phyloP scores from a whole-genome alignment of 2,113 vertebrate genomes.

The Crotalus horridus region DNA sequence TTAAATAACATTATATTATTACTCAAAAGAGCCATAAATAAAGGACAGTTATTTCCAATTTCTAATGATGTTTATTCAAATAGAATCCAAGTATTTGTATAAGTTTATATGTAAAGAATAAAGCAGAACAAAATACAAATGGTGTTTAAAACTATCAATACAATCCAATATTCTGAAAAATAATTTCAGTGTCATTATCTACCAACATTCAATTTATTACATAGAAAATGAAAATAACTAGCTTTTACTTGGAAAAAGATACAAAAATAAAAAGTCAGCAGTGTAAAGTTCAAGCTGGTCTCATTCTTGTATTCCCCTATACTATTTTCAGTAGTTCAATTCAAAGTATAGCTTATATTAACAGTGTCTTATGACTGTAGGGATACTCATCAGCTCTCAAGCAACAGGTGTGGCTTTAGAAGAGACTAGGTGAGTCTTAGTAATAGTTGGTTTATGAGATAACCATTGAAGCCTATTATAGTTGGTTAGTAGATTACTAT shows the following conservation, averaged over 20 bases:
- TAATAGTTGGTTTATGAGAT: neutral
- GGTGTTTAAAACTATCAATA: neutral
- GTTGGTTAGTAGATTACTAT: neutral
- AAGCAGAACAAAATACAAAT: neutral
- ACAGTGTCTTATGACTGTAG: neutral
- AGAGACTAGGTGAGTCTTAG: neutral
- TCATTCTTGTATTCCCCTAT: neutral
- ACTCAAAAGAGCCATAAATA: neutral
- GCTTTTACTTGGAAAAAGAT: neutral
- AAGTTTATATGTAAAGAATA: constrained; percentile 14
- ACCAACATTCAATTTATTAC: constrained; percentile 28
- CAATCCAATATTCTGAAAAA: constrained; percentile 9
- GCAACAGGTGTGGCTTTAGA: neutral
- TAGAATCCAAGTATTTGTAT: constrained; percentile 10
- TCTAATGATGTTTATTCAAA: constrained; percentile 9
- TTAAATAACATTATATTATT: neutral
- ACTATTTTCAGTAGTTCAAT: neutral
- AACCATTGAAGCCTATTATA: constrained; percentile 4
- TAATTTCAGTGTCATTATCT: neutral
- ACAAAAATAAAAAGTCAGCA: constrained; percentile 5
- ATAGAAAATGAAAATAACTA: neutral
- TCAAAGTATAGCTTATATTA: neutral
- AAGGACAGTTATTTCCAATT: constrained; percentile 10
- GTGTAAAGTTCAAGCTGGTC: neutral
- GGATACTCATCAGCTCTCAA: neutral